Conservation (phyloP, 2,888 invertebrate species). For the Drosophila leonis region DNA sequence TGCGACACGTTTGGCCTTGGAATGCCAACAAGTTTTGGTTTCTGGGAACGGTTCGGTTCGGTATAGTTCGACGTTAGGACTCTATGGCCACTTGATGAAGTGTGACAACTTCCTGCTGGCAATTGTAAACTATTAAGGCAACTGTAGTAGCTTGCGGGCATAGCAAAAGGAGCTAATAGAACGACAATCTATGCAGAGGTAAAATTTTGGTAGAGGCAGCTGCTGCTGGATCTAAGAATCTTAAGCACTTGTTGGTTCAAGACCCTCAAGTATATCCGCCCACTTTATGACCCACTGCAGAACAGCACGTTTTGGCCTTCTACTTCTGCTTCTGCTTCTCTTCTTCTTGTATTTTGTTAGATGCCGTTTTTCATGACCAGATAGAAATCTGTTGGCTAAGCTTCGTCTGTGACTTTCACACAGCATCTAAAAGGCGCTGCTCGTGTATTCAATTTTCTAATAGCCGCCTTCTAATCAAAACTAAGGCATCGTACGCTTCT, state of each 20-base stretch:
- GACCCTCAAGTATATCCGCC: constrained; percentile 9
- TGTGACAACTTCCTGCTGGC: constrained; percentile 53
- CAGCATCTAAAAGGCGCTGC: constrained; percentile 31
- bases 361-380: constrained; percentile 52
- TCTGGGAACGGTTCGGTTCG: constrained; percentile 14
- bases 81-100: neutral
- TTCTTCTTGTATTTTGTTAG: constrained; percentile 8
- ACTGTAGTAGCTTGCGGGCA: neutral
- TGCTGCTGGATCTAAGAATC: neutral
- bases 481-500: constrained; percentile 69
- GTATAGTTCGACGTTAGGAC: neutral
- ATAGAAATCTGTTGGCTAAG: constrained; percentile 51
- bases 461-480: constrained; percentile 75
- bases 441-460: constrained; percentile 76
- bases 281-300: constrained; percentile 53
- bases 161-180: neutral
- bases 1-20: constrained; percentile 47
- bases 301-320: constrained; percentile 30
- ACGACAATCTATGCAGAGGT: neutral
- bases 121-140: constrained; percentile 16
- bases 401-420: constrained; percentile 47
- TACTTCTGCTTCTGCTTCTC: neutral
- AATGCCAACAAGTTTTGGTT: constrained; percentile 33
- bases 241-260: constrained; percentile 24
- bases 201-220: neutral